Conservation (phyloP, 2,888 invertebrate species). For the Papilio gigon region DNA sequence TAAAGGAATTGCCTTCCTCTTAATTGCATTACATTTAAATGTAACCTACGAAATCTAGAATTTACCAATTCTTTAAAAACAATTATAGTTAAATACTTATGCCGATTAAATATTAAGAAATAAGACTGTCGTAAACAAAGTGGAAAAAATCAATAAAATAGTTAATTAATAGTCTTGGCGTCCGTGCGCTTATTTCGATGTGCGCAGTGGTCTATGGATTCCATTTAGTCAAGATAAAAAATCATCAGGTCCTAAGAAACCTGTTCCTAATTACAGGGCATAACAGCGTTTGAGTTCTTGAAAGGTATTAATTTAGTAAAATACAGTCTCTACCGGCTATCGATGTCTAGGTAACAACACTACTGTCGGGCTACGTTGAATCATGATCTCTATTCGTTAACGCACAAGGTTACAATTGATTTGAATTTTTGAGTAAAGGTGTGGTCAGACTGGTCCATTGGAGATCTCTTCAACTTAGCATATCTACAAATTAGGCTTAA, state of each 20-base stretch:
- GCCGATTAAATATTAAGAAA: background rate
- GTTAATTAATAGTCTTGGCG: constrained; percentile 17
- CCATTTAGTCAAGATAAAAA: constrained; percentile 45
- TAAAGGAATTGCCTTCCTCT: background rate
- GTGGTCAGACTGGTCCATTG: constrained; percentile 35
- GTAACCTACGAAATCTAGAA: no score
- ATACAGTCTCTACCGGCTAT: constrained; percentile 41
- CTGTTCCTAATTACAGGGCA: constrained; percentile 50
- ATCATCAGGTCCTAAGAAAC: constrained; percentile 43
- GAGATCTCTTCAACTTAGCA: constrained; percentile 37
- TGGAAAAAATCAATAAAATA: constrained; percentile 20
- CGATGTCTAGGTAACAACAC: constrained; percentile 30
- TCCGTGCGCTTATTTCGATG: constrained; percentile 34
- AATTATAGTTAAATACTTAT: background rate
- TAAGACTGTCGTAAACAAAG: background rate
- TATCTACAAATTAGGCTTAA: constrained; percentile 41
- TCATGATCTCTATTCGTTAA: background rate
- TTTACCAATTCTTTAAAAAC: no score
- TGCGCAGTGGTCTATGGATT: constrained; percentile 30
- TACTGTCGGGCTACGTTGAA: background rate
- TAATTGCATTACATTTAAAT: no score
- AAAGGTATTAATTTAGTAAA: constrained; percentile 47
- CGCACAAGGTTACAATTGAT: background rate
- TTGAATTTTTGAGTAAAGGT: background rate
- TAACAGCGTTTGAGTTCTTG: constrained; percentile 47